A percentile compares a stretch with the other conserved stretches of the same genome.
Conservation (phyloP, 2,113 vertebrate species). For the Colaptes auratus region DNA sequence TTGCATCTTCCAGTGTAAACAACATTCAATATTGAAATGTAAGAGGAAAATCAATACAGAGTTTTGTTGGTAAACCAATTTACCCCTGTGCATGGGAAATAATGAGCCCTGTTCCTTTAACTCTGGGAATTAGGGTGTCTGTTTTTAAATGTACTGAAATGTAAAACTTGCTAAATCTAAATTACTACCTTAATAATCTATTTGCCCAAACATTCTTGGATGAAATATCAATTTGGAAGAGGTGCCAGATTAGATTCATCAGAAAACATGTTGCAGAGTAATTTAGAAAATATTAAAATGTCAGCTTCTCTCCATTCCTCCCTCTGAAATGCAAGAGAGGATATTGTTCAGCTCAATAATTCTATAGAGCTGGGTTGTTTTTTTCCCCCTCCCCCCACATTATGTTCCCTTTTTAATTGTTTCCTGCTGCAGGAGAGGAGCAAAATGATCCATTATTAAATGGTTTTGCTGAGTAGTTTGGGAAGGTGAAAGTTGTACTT, state of each 20-base stretch:
- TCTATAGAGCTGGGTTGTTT: neutral
- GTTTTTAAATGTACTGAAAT: slow-evolving; percentile 15
- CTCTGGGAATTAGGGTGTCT: neutral
- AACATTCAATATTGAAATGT: neutral
- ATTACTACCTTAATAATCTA: slow-evolving; percentile 19
- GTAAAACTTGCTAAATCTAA: slow-evolving; percentile 35
- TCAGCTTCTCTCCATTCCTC: slow-evolving; percentile 23
- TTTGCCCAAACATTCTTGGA: slow-evolving; percentile 44
- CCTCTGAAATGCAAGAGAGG: slow-evolving; percentile 18
- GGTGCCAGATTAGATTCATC: slow-evolving; percentile 14
- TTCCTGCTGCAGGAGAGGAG: neutral
- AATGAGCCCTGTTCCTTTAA: slow-evolving; percentile 7
- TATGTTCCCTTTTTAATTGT: neutral
- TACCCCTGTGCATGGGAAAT: neutral
- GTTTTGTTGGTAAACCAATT: slow-evolving; percentile 7
- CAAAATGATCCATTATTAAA: neutral
- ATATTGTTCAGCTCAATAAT: slow-evolving; percentile 29
- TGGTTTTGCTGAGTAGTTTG: neutral
- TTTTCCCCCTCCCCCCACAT: neutral
- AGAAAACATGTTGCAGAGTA: slow-evolving; percentile 50
- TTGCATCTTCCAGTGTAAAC: neutral
- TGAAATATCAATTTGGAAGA: slow-evolving; percentile 43
- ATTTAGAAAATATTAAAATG: slow-evolving; percentile 65
- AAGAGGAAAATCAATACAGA: neutral
- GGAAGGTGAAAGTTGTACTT: neutral